Conservation (phyloP, 35 echinoderm and acorn worm species). For the Ophioderma brevispina region DNA sequence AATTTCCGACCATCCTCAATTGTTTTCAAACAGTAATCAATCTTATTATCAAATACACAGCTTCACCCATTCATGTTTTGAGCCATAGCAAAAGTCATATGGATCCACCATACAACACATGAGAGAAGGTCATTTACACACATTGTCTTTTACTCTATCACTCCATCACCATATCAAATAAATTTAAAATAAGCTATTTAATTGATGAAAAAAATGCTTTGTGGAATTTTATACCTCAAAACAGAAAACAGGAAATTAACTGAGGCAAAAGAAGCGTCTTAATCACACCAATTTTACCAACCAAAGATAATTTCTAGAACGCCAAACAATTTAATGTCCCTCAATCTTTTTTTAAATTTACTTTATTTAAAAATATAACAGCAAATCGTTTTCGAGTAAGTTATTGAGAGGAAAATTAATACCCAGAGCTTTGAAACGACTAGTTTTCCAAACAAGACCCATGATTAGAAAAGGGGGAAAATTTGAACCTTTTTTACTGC, state of each 20-base stretch:
- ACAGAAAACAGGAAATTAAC: not conserved
- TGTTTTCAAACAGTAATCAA: too few species aligned
- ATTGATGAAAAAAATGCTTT: not conserved
- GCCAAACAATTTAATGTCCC: not conserved
- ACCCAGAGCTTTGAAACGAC: not conserved
- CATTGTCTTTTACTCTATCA: not conserved
- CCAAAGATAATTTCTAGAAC: not conserved
- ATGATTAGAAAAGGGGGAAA: conserved; percentile 1
- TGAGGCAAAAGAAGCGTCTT: conserved; percentile 8
- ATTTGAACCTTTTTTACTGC: not conserved
- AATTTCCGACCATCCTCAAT: too few species aligned
- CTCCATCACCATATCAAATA: conserved; percentile 21
- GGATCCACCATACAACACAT: too few species aligned
- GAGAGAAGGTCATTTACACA: not conserved
- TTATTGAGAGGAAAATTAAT: not conserved
- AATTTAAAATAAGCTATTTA: conserved; percentile 6
- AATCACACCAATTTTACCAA: conserved; percentile 14
- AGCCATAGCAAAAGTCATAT: too few species aligned
- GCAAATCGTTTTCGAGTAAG: not conserved
- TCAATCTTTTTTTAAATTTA: not conserved
- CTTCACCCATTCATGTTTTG: too few species aligned
- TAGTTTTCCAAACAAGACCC: not conserved
- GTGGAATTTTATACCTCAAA: not conserved
- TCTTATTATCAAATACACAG: too few species aligned
- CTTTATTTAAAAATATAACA: not conserved